A percentile compares a stretch with the other conserved stretches of the same genome.
Evolutionary conservation across 1,140 invertebrate genomes (phyloP).

Genomic region (Aleiodes sp.): DNA sequence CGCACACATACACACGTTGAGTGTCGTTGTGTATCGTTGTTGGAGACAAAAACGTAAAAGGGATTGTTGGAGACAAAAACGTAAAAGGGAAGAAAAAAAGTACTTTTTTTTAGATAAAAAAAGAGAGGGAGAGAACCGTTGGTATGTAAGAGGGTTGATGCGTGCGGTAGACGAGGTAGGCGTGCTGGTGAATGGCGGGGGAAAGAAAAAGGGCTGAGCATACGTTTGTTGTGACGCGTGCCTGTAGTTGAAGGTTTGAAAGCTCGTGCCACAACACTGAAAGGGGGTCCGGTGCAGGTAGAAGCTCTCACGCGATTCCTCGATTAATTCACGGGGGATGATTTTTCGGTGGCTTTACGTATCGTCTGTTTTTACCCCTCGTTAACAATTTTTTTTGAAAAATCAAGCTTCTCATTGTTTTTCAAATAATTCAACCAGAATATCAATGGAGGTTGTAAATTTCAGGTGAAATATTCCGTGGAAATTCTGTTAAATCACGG

Average conservation of each 20-base stretch:
- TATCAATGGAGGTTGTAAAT: too few relatives aligned
- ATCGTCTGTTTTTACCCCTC: not conserved
- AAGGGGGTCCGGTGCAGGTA: constrained; percentile 16
- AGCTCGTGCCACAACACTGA: constrained; percentile 14
- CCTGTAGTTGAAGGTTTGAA: constrained; percentile 35
- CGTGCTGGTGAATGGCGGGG: not conserved
- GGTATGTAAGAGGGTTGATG: constrained; percentile 6
- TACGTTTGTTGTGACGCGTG: constrained; percentile 38
- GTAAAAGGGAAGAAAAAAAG: not conserved
- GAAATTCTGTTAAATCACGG: too few relatives aligned
- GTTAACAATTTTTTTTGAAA: too few relatives aligned
- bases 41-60: too few relatives aligned
- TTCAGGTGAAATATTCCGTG: too few relatives aligned
- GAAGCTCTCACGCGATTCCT: constrained; percentile 41
- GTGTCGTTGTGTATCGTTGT: too few relatives aligned
- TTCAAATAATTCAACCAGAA: too few relatives aligned
- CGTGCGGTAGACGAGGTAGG: not conserved
- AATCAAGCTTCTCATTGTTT: too few relatives aligned
- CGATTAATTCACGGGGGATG: constrained; percentile 42
- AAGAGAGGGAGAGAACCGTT: not conserved
- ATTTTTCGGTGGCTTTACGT: not conserved
- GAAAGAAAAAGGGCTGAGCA: not conserved
- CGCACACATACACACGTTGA: not conserved
- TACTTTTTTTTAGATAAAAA: not conserved
- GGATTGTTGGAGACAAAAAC: not conserved